These are phyloP conservation scores for Tupiocoris notatus DNA, from an alignment of 2,888 invertebrate species.

Conservation along the genomic window DNA sequence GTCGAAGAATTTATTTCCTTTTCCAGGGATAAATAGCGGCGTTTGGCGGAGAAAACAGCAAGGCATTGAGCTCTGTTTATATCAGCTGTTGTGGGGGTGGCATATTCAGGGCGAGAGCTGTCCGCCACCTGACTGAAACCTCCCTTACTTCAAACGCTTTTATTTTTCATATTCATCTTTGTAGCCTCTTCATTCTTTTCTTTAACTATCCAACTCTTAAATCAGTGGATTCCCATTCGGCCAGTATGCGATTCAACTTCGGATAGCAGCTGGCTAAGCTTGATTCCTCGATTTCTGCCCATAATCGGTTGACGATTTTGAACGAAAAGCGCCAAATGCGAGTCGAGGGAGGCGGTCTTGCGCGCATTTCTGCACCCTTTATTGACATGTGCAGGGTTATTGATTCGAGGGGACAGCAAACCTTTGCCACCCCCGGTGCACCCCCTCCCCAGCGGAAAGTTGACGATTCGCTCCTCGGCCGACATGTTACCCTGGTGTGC, in stretches of 20 bases:
- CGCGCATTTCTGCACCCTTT: constrained; percentile 18
- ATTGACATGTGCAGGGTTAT: constrained; percentile 44
- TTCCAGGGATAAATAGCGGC: neutral
- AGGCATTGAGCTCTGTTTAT: neutral
- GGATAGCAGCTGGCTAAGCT: too few species aligned
- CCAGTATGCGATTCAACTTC: too few species aligned
- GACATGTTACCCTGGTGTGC: constrained; percentile 46
- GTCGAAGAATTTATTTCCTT: neutral
- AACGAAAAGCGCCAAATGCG: neutral
- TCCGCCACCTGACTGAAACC: neutral
- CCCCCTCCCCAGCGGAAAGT: neutral
- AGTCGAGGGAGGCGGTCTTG: constrained; percentile 1
- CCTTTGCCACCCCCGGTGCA: neutral
- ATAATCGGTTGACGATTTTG: constrained; percentile 8
- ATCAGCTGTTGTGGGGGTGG: neutral
- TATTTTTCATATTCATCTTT: too few species aligned
- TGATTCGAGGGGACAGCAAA: constrained; percentile 9
- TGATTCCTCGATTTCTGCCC: too few species aligned
- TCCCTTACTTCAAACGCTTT: too few species aligned
- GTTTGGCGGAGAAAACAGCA: neutral
- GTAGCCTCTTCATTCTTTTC: too few species aligned
- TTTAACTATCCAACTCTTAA: too few species aligned
- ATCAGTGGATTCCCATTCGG: too few species aligned
- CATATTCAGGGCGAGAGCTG: too few species aligned
- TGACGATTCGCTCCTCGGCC: constrained; percentile 42